Percentiles rank a stretch among this genome's conserved stretches.
Evolutionary conservation across 2,888 invertebrate species (phyloP).

Genomic region (Hypolimnas misippus): DNA sequence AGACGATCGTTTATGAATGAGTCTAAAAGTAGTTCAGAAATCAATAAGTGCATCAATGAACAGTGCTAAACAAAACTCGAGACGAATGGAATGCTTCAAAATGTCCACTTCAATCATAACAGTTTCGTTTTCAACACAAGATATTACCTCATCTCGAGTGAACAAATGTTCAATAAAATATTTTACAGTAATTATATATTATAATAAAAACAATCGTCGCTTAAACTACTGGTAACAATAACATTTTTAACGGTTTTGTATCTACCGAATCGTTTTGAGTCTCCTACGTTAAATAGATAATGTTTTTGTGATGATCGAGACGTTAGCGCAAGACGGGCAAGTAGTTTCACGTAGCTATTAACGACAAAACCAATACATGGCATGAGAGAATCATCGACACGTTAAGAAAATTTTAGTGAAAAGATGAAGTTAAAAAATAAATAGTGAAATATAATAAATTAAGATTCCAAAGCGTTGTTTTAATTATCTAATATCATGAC

Average conservation of each 20-base stretch:
- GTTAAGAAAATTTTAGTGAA: constrained; percentile 9
- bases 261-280: constrained; percentile 55
- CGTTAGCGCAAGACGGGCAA: constrained; percentile 39
- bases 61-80: constrained; percentile 68
- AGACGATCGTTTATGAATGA: constrained; percentile 21
- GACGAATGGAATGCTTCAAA: constrained; percentile 80
- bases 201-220: constrained; percentile 71
- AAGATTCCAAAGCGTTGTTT: constrained; percentile 49
- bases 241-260: constrained; percentile 53
- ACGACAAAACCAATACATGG: constrained; percentile 27
- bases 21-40: neutral
- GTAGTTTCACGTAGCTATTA: constrained; percentile 35
- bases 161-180: constrained; percentile 61
- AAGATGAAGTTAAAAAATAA: constrained; percentile 47
- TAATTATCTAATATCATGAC: constrained; percentile 78
- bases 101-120: constrained; percentile 72
- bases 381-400: constrained; percentile 23
- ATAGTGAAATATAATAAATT: constrained; percentile 68
- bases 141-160: constrained; percentile 58
- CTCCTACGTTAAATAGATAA: constrained; percentile 40
- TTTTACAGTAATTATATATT: constrained; percentile 51
- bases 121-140: constrained; percentile 58
- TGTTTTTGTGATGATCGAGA: constrained; percentile 40
- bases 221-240: constrained; percentile 83
- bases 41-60: constrained; percentile 70